Percentiles rank a stretch among this genome's conserved stretches.
These are phyloP conservation scores for Corythaixoides concolor DNA, from an alignment of 2,113 vertebrate species.

Conservation along the genomic window DNA sequence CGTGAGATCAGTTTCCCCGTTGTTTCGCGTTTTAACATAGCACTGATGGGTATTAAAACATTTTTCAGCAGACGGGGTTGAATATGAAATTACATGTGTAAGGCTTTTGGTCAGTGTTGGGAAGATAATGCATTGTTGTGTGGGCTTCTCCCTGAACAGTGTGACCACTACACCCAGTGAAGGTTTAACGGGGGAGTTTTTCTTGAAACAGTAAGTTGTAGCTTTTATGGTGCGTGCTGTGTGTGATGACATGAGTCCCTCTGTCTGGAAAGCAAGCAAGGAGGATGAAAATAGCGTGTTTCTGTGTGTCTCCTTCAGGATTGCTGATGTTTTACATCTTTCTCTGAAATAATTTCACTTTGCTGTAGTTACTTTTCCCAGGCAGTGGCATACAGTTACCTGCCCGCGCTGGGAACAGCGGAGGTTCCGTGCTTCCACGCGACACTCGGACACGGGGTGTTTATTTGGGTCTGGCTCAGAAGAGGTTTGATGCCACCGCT, in stretches of 20 bases:
- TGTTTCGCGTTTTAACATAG: rapidly evolving
- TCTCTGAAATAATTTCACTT: too few relatives aligned
- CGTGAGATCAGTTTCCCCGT: neutral
- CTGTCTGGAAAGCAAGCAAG: neutral
- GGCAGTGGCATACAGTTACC: neutral
- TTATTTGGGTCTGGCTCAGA: neutral
- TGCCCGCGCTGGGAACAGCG: rapidly evolving
- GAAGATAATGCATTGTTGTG: rapidly evolving
- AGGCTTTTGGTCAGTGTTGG: neutral
- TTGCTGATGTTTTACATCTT: neutral
- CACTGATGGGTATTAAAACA: neutral
- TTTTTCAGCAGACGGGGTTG: neutral
- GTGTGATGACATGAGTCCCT: neutral
- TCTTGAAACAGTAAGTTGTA: too few relatives aligned
- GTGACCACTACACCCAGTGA: neutral
- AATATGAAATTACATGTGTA: rapidly evolving
- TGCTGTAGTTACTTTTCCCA: too few relatives aligned
- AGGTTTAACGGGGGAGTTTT: neutral
- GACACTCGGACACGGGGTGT: rapidly evolving
- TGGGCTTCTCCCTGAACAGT: neutral
- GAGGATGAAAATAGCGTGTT: neutral
- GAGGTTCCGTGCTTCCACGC: neutral
- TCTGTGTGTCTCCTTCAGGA: neutral
- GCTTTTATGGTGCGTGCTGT: rapidly evolving
- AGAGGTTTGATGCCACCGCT: too few relatives aligned